These are phyloP conservation scores for Ischnus inquisitorius DNA, from an alignment of 2,888 invertebrate species.

Conservation along the genomic window DNA sequence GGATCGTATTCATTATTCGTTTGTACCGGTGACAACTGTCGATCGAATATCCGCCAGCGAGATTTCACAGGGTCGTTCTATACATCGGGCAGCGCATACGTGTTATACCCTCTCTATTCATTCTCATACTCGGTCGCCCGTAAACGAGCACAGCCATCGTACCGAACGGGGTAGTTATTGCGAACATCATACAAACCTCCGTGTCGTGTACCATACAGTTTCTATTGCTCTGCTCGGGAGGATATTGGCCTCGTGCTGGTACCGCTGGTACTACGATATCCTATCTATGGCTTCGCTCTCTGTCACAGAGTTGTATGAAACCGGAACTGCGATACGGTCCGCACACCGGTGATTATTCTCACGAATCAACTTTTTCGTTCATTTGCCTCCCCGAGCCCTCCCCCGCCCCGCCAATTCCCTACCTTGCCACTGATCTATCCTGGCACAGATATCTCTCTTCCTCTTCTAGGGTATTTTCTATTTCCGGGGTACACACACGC, in stretches of 20 bases:
- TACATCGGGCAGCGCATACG: neutral
- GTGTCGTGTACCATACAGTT: constrained; percentile 38
- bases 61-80: constrained; percentile 33
- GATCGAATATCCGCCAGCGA: constrained; percentile 21
- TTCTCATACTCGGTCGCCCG: constrained; percentile 43
- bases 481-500: neutral
- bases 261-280: constrained; percentile 7
- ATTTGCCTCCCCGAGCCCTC: constrained; percentile 19
- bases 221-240: constrained; percentile 18
- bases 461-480: neutral
- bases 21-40: constrained; percentile 15
- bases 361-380: constrained; percentile 54
- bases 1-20: constrained; percentile 35
- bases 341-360: constrained; percentile 61
- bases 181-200: constrained; percentile 31
- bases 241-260: constrained; percentile 28
- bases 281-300: constrained; percentile 34
- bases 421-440: constrained; percentile 35
- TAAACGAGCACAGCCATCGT: constrained; percentile 35
- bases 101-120: constrained; percentile 18
- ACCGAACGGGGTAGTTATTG: constrained; percentile 50
- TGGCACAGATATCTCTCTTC: constrained; percentile 7
- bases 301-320: constrained; percentile 55
- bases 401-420: constrained; percentile 9
- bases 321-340: constrained; percentile 54